These are phyloP conservation scores for Sebastes oblongus DNA, from an alignment of 2,797 vertebrate species.

Conservation along the genomic window DNA sequence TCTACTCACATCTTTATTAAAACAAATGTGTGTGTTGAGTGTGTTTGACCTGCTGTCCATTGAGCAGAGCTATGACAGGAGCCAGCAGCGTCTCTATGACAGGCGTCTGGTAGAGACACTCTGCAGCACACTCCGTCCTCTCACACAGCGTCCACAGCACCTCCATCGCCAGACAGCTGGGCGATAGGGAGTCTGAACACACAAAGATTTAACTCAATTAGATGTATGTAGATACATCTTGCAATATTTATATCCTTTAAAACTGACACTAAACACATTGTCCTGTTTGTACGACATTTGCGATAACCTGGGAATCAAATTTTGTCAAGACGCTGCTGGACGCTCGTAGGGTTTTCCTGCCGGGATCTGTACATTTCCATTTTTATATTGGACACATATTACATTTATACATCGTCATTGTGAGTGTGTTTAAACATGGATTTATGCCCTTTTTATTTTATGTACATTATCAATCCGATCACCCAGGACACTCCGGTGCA, in stretches of 20 bases:
- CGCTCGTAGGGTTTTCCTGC: neutral
- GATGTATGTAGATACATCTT: neutral
- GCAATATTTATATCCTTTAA: neutral
- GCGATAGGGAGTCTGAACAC: constrained; percentile 84
- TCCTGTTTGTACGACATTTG: too few relatives aligned
- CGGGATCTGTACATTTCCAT: neutral
- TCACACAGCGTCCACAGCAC: constrained; percentile 90
- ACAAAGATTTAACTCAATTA: neutral
- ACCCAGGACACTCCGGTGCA: neutral
- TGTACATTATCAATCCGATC: neutral
- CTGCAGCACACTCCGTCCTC: constrained; percentile 85
- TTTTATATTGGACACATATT: neutral
- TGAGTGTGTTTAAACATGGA: neutral
- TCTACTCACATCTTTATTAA: neutral
- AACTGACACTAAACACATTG: neutral
- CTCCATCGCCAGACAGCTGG: constrained; percentile 88
- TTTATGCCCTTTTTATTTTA: neutral
- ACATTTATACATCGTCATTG: neutral
- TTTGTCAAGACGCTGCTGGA: neutral
- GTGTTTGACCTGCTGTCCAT: constrained; percentile 82
- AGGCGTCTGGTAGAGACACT: constrained; percentile 85
- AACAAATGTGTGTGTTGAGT: neutral
- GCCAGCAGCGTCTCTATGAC: constrained; percentile 86
- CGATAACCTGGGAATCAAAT: neutral
- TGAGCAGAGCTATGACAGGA: constrained; percentile 85